Conservation (phyloP, 2,797 vertebrate species). For the Liasis olivaceus region DNA sequence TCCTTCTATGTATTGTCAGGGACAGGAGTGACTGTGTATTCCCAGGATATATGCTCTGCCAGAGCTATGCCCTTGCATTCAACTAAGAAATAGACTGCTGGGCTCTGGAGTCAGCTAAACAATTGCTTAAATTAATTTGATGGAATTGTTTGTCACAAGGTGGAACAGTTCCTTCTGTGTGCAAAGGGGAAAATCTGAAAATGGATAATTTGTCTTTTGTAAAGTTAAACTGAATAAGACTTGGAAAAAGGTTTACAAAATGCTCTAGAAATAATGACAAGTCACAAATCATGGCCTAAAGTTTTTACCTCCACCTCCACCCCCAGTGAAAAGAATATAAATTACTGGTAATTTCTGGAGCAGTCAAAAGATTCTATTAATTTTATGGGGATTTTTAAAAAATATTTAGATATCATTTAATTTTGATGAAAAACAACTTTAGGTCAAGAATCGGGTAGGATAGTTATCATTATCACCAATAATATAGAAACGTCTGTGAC, state of each 20-base stretch:
- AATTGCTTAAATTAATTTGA: not conserved
- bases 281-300: not conserved
- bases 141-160: not conserved
- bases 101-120: not conserved
- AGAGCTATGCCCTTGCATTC: not conserved
- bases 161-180: not conserved
- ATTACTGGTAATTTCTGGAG: slow-evolving; percentile 21
- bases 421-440: slow-evolving; percentile 53
- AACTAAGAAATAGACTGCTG: not conserved
- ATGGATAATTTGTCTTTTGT: not conserved
- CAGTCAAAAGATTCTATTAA: not conserved
- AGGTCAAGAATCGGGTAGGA: slow-evolving; percentile 20
- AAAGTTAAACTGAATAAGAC: not conserved
- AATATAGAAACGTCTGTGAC: slow-evolving; percentile 34
- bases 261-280: not conserved
- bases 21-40: not conserved
- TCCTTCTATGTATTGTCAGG: not conserved
- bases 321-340: slow-evolving; percentile 6
- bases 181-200: not conserved
- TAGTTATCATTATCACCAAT: not conserved
- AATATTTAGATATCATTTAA: slow-evolving; percentile 39
- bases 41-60: not conserved
- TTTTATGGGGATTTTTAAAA: not conserved
- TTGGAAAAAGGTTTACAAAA: not conserved
- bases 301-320: slow-evolving; percentile 8